Percentiles rank a stretch among this genome's conserved stretches.
These are phyloP conservation scores for Zoanthus gigantus DNA, from an alignment of 92 coral and sea anemone species.

Conservation along the genomic window DNA sequence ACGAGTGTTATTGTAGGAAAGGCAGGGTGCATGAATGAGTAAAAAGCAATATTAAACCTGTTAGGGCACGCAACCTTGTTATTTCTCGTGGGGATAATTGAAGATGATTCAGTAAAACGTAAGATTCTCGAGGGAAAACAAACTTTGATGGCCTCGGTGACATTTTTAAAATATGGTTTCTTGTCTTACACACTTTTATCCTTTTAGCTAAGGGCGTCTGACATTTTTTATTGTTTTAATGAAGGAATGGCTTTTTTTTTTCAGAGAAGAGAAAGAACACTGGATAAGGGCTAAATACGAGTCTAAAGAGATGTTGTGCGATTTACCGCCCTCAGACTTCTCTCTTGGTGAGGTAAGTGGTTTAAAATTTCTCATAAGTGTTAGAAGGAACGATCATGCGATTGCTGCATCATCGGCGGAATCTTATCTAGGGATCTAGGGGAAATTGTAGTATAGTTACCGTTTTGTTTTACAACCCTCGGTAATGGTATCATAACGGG, in stretches of 20 bases:
- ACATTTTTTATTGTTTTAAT: background rate
- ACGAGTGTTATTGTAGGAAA: too few species aligned
- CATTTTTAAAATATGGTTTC: background rate
- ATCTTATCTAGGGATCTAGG: too few species aligned
- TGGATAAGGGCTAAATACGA: constrained; percentile 94
- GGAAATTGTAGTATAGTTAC: too few species aligned
- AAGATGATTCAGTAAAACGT: too few species aligned
- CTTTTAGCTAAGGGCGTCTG: background rate
- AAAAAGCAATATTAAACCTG: too few species aligned
- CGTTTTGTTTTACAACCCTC: too few species aligned
- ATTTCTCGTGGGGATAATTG: too few species aligned
- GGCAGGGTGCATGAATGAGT: too few species aligned
- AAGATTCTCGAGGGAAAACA: background rate
- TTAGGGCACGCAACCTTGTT: too few species aligned
- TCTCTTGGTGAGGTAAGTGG: constrained; percentile 90
- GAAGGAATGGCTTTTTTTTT: background rate
- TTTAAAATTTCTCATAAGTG: background rate
- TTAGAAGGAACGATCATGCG: background rate
- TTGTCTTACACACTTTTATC: background rate
- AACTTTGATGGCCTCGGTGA: background rate
- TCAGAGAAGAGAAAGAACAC: constrained; percentile 93
- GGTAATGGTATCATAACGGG: too few species aligned
- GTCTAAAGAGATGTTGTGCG: constrained; percentile 80
- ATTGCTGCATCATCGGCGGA: background rate
- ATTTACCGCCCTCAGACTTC: constrained; percentile 81